These are phyloP conservation scores for Drosophila asahinai DNA, from an alignment of 1,140 invertebrate genomes.

Conservation along the genomic window DNA sequence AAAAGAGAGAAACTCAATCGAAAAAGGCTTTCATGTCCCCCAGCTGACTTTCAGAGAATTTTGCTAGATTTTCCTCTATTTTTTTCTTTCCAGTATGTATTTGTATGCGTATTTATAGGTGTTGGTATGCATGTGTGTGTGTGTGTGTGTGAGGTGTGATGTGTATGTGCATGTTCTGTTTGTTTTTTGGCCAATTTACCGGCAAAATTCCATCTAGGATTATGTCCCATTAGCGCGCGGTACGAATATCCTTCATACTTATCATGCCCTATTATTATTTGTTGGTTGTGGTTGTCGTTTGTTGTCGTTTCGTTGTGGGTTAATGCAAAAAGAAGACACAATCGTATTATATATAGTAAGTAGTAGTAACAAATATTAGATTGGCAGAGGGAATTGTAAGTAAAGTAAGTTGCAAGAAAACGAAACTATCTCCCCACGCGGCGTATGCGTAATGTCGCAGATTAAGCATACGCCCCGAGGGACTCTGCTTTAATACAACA, in stretches of 20 bases:
- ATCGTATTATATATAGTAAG: slow-evolving; percentile 36
- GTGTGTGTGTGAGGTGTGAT: slow-evolving; percentile 1
- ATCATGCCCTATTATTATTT: slow-evolving; percentile 81
- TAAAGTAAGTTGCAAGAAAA: slow-evolving; percentile 9
- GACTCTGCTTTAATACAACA: neutral
- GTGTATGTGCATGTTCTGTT: slow-evolving; percentile 26
- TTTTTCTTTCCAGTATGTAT: slow-evolving; percentile 24
- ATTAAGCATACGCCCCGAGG: slow-evolving; percentile 39
- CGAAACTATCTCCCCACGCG: neutral
- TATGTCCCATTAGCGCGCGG: slow-evolving; percentile 84
- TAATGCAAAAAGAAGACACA: slow-evolving; percentile 59
- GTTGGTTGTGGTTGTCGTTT: slow-evolving; percentile 47
- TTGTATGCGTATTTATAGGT: slow-evolving; percentile 45
- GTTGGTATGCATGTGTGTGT: slow-evolving; percentile 13
- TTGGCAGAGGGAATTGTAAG: slow-evolving; percentile 21
- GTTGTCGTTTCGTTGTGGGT: slow-evolving; percentile 52
- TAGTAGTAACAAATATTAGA: slow-evolving; percentile 43
- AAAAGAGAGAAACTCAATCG: slow-evolving; percentile 2
- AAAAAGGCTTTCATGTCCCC: neutral
- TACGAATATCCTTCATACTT: slow-evolving; percentile 85
- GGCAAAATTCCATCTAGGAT: slow-evolving; percentile 85
- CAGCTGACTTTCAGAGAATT: neutral
- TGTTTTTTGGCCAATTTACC: slow-evolving; percentile 82
- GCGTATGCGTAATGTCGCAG: slow-evolving; percentile 25
- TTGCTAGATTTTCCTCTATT: slow-evolving; percentile 14